Percentiles rank a stretch among this genome's conserved stretches.
phyloP scores from a whole-genome alignment of 2,888 invertebrate species.

The Conus canariensis region DNA sequence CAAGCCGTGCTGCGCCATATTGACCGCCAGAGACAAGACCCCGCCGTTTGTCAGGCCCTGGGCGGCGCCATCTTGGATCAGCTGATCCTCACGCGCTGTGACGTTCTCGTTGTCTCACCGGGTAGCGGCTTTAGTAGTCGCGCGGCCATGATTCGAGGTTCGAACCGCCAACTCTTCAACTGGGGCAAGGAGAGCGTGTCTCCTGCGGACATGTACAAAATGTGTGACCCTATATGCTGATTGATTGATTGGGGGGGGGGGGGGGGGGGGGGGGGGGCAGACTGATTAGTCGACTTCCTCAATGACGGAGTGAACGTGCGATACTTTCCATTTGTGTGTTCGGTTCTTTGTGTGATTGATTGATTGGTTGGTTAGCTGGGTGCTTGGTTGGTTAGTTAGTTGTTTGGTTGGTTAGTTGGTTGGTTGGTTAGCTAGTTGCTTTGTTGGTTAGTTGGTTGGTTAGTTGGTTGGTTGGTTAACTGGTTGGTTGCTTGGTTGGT shows the following conservation, averaged over 20 bases:
- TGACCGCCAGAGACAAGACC: neutral
- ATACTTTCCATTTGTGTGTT: too few species aligned
- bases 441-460: too few species aligned
- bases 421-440: too few species aligned
- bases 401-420: too few species aligned
- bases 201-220: neutral
- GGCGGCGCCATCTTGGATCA: constrained; percentile 51
- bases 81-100: constrained; percentile 45
- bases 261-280: neutral
- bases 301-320: too few species aligned
- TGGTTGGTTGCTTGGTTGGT: too few species aligned
- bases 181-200: neutral
- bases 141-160: constrained; percentile 48
- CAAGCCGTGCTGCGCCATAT: neutral
- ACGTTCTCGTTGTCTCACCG: constrained; percentile 44
- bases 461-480: too few species aligned
- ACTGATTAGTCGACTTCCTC: too few species aligned
- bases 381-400: too few species aligned
- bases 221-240: neutral
- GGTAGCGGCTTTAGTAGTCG: constrained; percentile 52
- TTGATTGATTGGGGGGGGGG: neutral
- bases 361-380: too few species aligned
- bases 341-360: too few species aligned
- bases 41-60: constrained; percentile 38
- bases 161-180: neutral